Percentiles rank a stretch among this genome's conserved stretches.
These are phyloP conservation scores for Tethea ocularis DNA, from an alignment of 2,888 invertebrate species.

Conservation along the genomic window DNA sequence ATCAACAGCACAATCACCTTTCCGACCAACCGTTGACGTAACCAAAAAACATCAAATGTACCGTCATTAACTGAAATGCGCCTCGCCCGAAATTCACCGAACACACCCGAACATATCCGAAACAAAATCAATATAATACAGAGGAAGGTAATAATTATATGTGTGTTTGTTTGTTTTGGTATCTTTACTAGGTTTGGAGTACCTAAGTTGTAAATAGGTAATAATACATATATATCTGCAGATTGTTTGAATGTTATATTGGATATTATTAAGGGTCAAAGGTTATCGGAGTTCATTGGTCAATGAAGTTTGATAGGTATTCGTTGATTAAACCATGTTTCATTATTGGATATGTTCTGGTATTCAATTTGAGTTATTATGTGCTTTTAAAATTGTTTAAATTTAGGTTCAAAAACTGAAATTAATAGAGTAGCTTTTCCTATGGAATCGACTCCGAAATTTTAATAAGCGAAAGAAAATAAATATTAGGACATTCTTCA, in stretches of 20 bases:
- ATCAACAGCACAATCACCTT: neutral
- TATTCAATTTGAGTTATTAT: too few relatives aligned
- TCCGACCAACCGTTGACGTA: neutral
- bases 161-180: neutral
- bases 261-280: too few relatives aligned
- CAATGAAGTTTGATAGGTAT: neutral
- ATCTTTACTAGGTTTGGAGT: neutral
- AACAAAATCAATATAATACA: constrained; percentile 45
- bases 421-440: too few relatives aligned
- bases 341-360: too few relatives aligned
- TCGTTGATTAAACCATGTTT: neutral
- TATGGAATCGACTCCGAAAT: too few relatives aligned
- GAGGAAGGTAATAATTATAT: neutral
- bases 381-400: too few relatives aligned
- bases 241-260: too few relatives aligned
- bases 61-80: constrained; percentile 16
- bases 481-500: too few relatives aligned
- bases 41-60: constrained; percentile 4
- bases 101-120: constrained; percentile 31
- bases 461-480: too few relatives aligned
- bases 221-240: too few relatives aligned
- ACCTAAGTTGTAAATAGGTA: neutral
- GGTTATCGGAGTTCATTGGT: neutral
- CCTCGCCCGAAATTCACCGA: constrained; percentile 19
- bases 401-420: too few relatives aligned